phyloP scores from a whole-genome alignment of 2,888 invertebrate genomes.

The Nomada lathburiana region DNA sequence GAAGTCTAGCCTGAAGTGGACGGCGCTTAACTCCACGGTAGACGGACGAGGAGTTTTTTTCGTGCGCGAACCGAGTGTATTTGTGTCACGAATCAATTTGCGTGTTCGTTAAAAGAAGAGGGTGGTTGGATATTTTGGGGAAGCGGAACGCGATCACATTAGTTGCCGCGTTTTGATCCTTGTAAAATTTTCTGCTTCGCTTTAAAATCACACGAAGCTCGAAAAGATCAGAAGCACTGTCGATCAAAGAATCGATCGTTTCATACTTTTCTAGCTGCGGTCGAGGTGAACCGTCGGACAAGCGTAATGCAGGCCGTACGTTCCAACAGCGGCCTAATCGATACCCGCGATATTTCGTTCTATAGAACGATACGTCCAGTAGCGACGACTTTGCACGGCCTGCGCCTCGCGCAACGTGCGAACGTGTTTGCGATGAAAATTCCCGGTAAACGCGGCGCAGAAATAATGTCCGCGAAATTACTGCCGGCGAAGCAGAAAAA shows the following conservation, averaged over 20 bases:
- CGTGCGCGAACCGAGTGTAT: not conserved
- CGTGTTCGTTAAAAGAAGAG: not conserved
- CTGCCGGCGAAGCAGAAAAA: constrained; percentile 45
- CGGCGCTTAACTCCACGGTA: constrained; percentile 12
- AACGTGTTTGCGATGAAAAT: constrained; percentile 25
- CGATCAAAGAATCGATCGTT: not conserved
- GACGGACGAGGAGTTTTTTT: not conserved
- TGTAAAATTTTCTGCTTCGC: not conserved
- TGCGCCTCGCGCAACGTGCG: not conserved
- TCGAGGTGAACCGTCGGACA: not conserved
- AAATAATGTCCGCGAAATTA: constrained; percentile 52
- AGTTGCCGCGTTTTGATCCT: too few relatives aligned
- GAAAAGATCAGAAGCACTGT: too few relatives aligned
- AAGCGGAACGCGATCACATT: not conserved
- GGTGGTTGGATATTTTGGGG: not conserved
- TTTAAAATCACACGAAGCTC: too few relatives aligned
- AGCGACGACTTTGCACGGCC: constrained; percentile 8
- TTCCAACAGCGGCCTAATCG: constrained; percentile 24
- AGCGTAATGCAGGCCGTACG: constrained; percentile 26
- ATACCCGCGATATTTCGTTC: constrained; percentile 51
- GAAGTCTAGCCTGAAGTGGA: constrained; percentile 21
- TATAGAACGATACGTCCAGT: constrained; percentile 24
- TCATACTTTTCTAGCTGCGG: constrained; percentile 18
- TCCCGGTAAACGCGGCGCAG: not conserved
- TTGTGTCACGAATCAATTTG: constrained; percentile 5